Conservation (phyloP, 2,888 invertebrate species). For the Antheraea yamamai region DNA sequence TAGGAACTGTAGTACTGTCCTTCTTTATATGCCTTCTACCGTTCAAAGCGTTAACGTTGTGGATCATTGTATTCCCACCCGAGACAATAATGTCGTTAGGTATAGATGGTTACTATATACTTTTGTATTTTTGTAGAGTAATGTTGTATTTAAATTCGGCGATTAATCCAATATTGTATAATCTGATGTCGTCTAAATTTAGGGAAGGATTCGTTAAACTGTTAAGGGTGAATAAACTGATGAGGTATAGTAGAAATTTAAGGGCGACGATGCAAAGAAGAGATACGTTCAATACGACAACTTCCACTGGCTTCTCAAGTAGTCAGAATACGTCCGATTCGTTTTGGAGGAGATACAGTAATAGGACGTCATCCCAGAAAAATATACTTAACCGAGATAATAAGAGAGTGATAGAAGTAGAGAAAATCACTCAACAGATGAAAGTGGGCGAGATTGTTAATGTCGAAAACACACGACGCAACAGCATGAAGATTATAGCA, state of each 20-base stretch:
- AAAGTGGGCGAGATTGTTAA: conserved; percentile 74
- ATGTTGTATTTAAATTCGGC: conserved; percentile 96
- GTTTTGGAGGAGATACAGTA: conserved; percentile 84
- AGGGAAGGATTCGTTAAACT: conserved; percentile 89
- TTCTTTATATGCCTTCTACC: conserved; percentile 96
- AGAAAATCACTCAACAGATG: conserved; percentile 51
- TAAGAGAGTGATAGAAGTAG: conserved; percentile 58
- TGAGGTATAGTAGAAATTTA: conserved; percentile 68
- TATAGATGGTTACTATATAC: conserved; percentile 90
- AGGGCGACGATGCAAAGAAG: conserved; percentile 83
- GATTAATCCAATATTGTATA: conserved; percentile 95
- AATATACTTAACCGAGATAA: conserved; percentile 63
- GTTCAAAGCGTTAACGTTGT: conserved; percentile 92
- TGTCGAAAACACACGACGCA: conserved; percentile 73
- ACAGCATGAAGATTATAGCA: conserved; percentile 75
- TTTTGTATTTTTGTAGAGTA: conserved; percentile 92
- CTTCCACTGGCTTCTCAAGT: conserved; percentile 83
- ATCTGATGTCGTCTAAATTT: conserved; percentile 95
- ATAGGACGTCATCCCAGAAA: conserved; percentile 71
- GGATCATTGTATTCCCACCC: conserved; percentile 90
- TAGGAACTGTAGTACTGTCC: conserved; percentile 93
- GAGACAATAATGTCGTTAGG: conserved; percentile 87
- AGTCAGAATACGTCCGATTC: conserved; percentile 83
- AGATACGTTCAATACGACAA: conserved; percentile 85
- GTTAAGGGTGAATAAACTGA: conserved; percentile 75